Evolutionary conservation across 2,113 vertebrate genomes (phyloP).

Genomic region (Leiothrix lutea): DNA sequence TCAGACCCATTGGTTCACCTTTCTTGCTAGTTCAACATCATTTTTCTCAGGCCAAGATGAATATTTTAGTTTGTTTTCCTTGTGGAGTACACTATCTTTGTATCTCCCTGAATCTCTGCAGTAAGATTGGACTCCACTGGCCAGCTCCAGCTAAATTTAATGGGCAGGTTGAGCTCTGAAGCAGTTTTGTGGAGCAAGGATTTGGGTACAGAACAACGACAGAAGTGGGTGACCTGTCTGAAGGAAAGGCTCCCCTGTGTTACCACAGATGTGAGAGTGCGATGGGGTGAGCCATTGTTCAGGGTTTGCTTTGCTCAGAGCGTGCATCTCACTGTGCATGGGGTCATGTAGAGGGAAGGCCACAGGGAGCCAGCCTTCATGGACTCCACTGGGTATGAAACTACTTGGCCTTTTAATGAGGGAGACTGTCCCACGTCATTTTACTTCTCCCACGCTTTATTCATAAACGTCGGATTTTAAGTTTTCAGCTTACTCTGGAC

Average conservation of each 20-base stretch:
- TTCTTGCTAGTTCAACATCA: background rate
- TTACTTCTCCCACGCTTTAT: background rate
- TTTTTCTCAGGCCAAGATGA: background rate
- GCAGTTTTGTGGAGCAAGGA: background rate
- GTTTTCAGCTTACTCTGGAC: background rate
- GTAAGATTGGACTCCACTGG: background rate
- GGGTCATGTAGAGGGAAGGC: background rate
- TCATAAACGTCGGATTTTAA: background rate
- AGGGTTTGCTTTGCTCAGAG: background rate
- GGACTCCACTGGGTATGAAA: background rate
- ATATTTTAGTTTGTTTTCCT: conserved; percentile 1
- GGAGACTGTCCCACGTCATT: background rate
- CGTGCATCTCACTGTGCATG: rapidly evolving
- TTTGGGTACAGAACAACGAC: rapidly evolving
- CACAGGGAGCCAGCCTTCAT: background rate
- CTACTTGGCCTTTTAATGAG: background rate
- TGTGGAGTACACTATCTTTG: background rate
- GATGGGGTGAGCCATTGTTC: rapidly evolving
- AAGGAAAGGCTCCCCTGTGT: background rate
- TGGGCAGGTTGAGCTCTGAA: background rate
- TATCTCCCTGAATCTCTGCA: background rate
- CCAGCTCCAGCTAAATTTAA: background rate
- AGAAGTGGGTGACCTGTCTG: background rate
- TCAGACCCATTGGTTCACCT: background rate
- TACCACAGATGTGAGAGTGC: background rate